Evolutionary conservation across 2,113 vertebrate species (phyloP).

Genomic region (Eulemur rufifrons): DNA sequence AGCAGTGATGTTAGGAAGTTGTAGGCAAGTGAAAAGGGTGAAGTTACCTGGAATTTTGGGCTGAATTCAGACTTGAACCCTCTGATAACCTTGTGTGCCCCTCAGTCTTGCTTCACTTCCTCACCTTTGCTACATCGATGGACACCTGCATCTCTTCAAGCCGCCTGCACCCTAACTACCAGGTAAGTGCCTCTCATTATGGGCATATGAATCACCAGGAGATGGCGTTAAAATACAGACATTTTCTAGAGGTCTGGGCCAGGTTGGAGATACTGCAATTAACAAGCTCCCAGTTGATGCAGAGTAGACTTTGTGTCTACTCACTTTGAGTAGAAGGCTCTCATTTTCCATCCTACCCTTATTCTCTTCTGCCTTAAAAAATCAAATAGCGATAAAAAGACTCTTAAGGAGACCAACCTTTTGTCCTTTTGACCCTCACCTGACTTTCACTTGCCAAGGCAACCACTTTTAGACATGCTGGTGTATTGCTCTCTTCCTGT

Average conservation of each 20-base stretch:
- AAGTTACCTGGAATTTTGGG: neutral
- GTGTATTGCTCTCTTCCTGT: neutral
- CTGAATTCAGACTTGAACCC: neutral
- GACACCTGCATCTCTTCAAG: neutral
- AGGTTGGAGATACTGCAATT: neutral
- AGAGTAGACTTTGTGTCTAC: neutral
- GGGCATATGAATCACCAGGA: neutral
- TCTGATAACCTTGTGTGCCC: neutral
- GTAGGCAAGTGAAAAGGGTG: neutral
- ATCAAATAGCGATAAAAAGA: neutral
- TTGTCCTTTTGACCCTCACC: neutral
- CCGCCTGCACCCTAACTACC: accelerated
- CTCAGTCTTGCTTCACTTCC: neutral
- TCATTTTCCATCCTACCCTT: neutral
- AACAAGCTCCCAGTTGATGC: neutral
- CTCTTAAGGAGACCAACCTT: neutral
- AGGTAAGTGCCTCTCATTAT: neutral
- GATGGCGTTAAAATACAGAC: accelerated
- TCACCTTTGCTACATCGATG: accelerated
- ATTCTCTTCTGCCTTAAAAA: neutral
- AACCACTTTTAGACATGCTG: neutral
- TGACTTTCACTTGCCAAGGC: neutral
- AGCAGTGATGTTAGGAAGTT: neutral
- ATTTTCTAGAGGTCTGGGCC: neutral
- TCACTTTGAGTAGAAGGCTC: neutral